Evolutionary conservation across 2,113 vertebrate species (phyloP).

Genomic region (Crotalus horridus): DNA sequence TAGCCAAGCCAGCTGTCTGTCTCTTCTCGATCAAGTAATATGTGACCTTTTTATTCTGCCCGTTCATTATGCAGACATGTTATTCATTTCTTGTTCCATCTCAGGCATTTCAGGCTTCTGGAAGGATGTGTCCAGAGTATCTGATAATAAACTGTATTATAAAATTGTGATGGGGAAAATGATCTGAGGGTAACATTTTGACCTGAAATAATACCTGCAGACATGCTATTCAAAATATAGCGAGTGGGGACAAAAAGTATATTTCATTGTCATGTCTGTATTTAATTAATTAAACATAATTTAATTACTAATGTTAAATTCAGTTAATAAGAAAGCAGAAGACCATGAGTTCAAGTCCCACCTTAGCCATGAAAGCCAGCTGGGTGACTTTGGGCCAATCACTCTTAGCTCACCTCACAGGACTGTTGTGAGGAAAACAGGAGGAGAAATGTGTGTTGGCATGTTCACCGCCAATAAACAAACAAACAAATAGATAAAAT

Average conservation of each 20-base stretch:
- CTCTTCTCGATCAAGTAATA: background rate
- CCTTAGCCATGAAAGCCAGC: background rate
- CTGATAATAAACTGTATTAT: background rate
- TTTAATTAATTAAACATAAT: background rate
- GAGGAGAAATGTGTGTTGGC: background rate
- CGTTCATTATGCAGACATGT: background rate
- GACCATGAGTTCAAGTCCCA: background rate
- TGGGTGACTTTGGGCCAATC: too few species aligned
- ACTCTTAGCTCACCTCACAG: background rate
- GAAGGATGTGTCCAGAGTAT: background rate
- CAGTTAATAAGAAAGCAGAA: background rate
- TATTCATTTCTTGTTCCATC: background rate
- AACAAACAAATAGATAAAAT: background rate
- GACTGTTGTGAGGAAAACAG: background rate
- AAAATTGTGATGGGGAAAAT: background rate
- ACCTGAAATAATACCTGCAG: background rate
- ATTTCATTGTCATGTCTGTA: background rate
- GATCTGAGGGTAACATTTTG: background rate
- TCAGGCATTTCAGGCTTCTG: background rate
- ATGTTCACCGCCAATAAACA: background rate
- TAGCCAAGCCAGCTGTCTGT: background rate
- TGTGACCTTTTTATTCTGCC: background rate
- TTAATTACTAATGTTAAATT: background rate
- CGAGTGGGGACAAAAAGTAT: background rate
- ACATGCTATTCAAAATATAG: background rate